phyloP scores from a whole-genome alignment of 2,888 invertebrate genomes.

The Onthophagus sagittarius region DNA sequence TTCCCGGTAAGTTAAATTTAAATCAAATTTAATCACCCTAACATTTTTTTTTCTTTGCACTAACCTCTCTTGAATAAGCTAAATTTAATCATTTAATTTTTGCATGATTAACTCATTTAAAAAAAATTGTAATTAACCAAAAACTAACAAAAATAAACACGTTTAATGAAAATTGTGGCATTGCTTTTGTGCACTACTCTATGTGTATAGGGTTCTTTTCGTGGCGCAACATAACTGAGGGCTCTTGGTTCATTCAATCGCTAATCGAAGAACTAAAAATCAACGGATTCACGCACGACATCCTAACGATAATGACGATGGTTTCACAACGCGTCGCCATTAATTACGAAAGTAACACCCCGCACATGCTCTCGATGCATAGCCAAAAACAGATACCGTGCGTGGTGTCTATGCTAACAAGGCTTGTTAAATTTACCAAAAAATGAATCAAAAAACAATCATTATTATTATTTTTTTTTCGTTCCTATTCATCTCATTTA shows the following conservation, averaged over 20 bases:
- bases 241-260: conserved; percentile 96
- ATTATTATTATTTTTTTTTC: background rate
- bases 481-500: background rate
- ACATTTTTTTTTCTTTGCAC: background rate
- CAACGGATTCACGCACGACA: conserved; percentile 69
- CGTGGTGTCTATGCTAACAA: conserved; percentile 5
- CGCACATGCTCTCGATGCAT: conserved; percentile 38
- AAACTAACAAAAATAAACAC: background rate
- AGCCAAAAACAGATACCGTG: conserved; percentile 6
- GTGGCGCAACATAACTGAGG: conserved; percentile 76
- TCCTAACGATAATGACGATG: conserved; percentile 82
- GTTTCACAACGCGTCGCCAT: conserved; percentile 81
- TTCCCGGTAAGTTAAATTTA: conserved; percentile 63
- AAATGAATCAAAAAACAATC: background rate
- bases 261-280: conserved; percentile 75
- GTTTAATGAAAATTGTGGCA: background rate
- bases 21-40: background rate
- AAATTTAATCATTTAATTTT: background rate
- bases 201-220: conserved; percentile 73
- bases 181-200: background rate
- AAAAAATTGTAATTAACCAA: background rate
- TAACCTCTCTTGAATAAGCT: background rate
- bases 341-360: conserved; percentile 86
- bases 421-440: conserved; percentile 2
- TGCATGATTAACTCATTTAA: conserved; percentile 15